These are phyloP conservation scores for Agonopterix subpropinquella DNA, from an alignment of 2,888 invertebrate species.

Conservation along the genomic window DNA sequence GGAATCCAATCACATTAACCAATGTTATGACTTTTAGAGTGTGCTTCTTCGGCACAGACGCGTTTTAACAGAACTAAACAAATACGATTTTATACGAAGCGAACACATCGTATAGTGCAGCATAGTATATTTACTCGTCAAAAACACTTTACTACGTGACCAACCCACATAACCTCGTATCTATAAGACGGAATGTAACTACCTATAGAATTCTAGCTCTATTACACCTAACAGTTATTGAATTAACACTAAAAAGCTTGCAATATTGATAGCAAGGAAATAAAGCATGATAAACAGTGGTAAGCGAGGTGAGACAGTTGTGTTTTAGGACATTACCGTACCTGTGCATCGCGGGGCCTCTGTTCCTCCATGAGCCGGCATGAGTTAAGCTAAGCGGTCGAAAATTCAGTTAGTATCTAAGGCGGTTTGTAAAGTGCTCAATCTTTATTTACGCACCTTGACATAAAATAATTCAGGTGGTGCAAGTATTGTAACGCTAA, in stretches of 20 bases:
- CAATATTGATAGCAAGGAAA: conserved; percentile 22
- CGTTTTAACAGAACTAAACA: too few relatives aligned
- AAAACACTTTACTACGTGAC: too few relatives aligned
- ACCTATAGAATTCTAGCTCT: too few relatives aligned
- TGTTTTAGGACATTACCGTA: conserved; percentile 25
- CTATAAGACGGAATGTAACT: too few relatives aligned
- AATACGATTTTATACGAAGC: too few relatives aligned
- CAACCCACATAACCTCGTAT: too few relatives aligned
- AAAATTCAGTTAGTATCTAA: conserved; percentile 25
- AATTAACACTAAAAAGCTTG: conserved; percentile 15
- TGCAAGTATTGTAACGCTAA: background rate
- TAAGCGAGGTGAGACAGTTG: conserved; percentile 34
- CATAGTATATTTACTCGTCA: too few relatives aligned
- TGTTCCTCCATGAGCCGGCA: conserved; percentile 37
- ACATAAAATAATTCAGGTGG: background rate
- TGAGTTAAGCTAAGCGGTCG: conserved; percentile 59
- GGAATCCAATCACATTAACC: too few relatives aligned
- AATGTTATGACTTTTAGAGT: too few relatives aligned
- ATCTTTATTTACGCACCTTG: background rate
- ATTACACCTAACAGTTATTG: too few relatives aligned
- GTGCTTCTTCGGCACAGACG: too few relatives aligned
- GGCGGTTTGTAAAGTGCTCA: conserved; percentile 13
- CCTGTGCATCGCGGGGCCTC: conserved; percentile 32
- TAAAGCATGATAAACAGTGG: conserved; percentile 25
- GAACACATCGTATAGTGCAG: too few relatives aligned